phyloP scores from a whole-genome alignment of 2,797 vertebrate species.

The Melanotaenia parkinsoni region DNA sequence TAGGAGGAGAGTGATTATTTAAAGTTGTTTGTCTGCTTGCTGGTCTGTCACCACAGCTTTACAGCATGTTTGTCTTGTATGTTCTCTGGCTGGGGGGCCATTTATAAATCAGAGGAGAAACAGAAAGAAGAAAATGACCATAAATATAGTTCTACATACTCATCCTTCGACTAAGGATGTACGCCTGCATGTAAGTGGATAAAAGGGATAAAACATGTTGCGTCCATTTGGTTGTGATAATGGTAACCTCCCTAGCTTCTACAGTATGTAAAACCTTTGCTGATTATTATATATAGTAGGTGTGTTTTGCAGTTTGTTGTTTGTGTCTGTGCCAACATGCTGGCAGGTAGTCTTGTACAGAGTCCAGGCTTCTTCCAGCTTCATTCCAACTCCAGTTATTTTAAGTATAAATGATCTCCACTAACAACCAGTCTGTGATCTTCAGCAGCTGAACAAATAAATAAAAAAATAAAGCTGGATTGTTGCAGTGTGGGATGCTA shows the following conservation, averaged over 20 bases:
- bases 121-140: constrained; percentile 14
- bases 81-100: constrained; percentile 18
- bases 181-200: background rate
- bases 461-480: constrained; percentile 27
- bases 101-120: constrained; percentile 16
- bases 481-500: background rate
- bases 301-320: background rate
- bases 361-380: too few species aligned
- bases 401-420: constrained; percentile 32
- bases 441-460: constrained; percentile 32
- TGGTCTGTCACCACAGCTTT: constrained; percentile 27
- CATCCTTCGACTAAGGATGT: constrained; percentile 5
- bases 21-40: constrained; percentile 45
- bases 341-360: too few species aligned
- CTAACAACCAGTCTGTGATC: constrained; percentile 39
- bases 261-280: background rate
- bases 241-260: background rate
- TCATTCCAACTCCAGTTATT: constrained; percentile 24
- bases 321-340: background rate
- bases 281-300: constrained; percentile 27
- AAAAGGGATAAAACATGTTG: constrained; percentile 4
- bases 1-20: constrained; percentile 32
- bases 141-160: constrained; percentile 7
- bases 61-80: constrained; percentile 39
- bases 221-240: background rate